Evolutionary conservation across 2,113 vertebrate species (phyloP), one percentile per base, ranked within the genome.

Genomic region (Sphyrna mokarran): DNA sequence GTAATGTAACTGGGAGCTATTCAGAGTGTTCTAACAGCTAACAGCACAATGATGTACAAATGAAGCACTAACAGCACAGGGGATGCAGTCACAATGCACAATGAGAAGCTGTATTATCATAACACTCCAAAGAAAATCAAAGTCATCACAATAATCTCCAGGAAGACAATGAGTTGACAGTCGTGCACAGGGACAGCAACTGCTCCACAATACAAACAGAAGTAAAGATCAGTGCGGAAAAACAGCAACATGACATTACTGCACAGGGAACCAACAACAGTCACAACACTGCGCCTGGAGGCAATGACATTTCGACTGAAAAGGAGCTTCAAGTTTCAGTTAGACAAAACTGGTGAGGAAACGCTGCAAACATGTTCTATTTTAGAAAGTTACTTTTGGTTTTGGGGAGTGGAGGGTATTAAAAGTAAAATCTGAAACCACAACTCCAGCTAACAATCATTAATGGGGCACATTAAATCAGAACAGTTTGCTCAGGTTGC

Each of bases 51-150:
- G 33, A 63, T 14, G 54, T 54, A 61, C 87, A 63, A 61, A 4
- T 14, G 8, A 93, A 93, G 6, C 33, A 66, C n/a, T 37, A 66
- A 93, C 20, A n/a, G 16, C 37, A 40, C 63, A 61, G 80, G 89
- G 89, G 18, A 93, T 37, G 89, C 33, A 93, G 58, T 37, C 61
- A 66, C 58, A 66, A 66, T 37, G 37, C n/a, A 93, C 89, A 93
- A 93, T 93, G 89, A 93, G 89, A 91, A 63, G 58, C n/a, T n/a
- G 89, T n/a, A 91, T 66, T n/a, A 91, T 91, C 89, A 93, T 37
- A 66, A 63, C n/a, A 93, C 33, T 66, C 89, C 89, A 66, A 93
- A 37, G 58, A 61, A 16, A 93, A 93, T 93, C 89, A 66, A 93
- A 93, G 14, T 63, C 89, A 66, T 93, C 89, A 66, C 89, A 93